phyloP scores from a whole-genome alignment of 2,888 invertebrate genomes.

The Argyresthia albistria region DNA sequence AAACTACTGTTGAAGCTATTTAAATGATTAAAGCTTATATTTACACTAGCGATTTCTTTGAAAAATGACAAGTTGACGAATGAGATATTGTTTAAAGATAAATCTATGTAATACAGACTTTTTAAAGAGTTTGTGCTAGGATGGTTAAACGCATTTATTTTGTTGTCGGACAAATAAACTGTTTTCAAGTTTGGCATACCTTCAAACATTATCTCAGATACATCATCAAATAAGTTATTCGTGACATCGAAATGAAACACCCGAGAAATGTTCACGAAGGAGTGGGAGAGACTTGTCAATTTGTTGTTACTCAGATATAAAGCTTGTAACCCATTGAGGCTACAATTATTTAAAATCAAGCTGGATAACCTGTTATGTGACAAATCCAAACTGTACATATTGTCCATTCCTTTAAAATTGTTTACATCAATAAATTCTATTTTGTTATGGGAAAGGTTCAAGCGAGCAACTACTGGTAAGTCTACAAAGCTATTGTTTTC shows the following conservation, averaged over 20 bases:
- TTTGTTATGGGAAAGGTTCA: slow-evolving; percentile 45
- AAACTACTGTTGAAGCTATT: slow-evolving; percentile 27
- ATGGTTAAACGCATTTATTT: slow-evolving; percentile 24
- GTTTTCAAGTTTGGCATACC: slow-evolving; percentile 39
- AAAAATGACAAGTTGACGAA: slow-evolving; percentile 36
- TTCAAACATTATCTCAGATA: slow-evolving; percentile 26
- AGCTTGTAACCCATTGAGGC: neutral
- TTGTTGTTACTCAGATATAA: neutral
- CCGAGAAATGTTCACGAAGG: neutral
- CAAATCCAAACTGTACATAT: slow-evolving; percentile 46
- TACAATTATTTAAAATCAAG: slow-evolving; percentile 24
- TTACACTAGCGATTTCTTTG: slow-evolving; percentile 31
- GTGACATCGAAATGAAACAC: neutral
- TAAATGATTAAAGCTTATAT: slow-evolving; percentile 39
- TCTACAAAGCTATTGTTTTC: slow-evolving; percentile 35
- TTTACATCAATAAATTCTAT: slow-evolving; percentile 27
- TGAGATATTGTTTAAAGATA: slow-evolving; percentile 37
- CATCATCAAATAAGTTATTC: neutral
- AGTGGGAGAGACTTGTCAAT: neutral
- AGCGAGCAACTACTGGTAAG: slow-evolving; percentile 35
- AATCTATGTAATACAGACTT: slow-evolving; percentile 29
- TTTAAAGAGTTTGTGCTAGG: slow-evolving; percentile 23
- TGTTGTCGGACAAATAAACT: slow-evolving; percentile 46
- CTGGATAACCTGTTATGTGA: slow-evolving; percentile 34
- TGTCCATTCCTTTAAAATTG: slow-evolving; percentile 39